Conservation (phyloP, 2,797 vertebrate species). For the Poeciliopsis gracilis region DNA sequence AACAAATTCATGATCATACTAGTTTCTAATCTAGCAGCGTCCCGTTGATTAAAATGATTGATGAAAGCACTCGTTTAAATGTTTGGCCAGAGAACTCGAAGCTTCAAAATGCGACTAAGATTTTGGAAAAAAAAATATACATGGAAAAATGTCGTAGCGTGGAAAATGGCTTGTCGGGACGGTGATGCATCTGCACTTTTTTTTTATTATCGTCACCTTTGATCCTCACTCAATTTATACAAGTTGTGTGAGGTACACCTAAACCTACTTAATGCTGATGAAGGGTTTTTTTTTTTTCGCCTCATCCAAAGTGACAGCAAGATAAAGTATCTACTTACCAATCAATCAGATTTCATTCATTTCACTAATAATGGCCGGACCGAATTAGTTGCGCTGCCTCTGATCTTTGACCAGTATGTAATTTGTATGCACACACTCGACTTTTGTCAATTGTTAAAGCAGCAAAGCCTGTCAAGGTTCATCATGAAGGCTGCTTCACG, state of each 20-base stretch:
- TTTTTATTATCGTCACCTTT: constrained; percentile 37
- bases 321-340: constrained; percentile 48
- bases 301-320: constrained; percentile 47
- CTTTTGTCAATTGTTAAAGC: neutral
- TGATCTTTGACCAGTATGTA: constrained; percentile 35
- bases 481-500: neutral
- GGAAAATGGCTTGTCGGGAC: constrained; percentile 8
- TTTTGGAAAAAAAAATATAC: neutral
- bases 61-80: neutral
- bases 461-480: neutral
- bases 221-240: constrained; percentile 42
- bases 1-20: neutral
- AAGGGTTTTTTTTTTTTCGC: constrained; percentile 21
- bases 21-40: neutral
- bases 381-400: constrained; percentile 24
- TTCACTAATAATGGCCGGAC: constrained; percentile 35
- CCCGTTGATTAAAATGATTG: neutral
- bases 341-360: constrained; percentile 42
- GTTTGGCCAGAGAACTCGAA: neutral
- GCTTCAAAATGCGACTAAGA: neutral
- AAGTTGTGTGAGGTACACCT: constrained; percentile 34
- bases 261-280: constrained; percentile 47
- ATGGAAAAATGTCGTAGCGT: neutral
- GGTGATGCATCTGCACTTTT: constrained; percentile 23
- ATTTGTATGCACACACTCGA: constrained; percentile 24